Evolutionary conservation across 2,113 vertebrate species (phyloP).

Genomic region (Chelonoidis abingdonii): DNA sequence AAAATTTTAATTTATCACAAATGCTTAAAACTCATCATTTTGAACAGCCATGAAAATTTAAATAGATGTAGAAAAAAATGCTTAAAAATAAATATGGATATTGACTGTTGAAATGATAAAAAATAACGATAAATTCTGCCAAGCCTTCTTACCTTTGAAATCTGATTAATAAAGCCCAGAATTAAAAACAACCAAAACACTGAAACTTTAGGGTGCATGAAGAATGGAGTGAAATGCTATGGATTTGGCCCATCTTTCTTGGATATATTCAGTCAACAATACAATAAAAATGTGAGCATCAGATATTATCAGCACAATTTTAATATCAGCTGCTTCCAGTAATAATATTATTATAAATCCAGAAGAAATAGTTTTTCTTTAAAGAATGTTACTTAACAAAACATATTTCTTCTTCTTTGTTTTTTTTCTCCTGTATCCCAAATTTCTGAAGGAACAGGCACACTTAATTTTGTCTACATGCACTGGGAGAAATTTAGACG

Average conservation of each 20-base stretch:
- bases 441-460: neutral
- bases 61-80: neutral
- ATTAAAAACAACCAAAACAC: neutral
- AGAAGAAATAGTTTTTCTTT: neutral
- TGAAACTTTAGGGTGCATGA: neutral
- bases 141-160: neutral
- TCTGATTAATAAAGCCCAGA: neutral
- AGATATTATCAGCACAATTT: neutral
- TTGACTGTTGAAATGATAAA: neutral
- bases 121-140: neutral
- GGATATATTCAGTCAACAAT: neutral
- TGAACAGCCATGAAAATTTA: neutral
- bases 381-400: neutral
- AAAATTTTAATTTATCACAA: too few relatives aligned
- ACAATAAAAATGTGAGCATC: neutral
- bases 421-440: neutral
- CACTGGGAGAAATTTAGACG: slow-evolving; percentile 11
- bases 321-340: neutral
- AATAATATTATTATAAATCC: neutral
- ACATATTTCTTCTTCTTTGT: neutral
- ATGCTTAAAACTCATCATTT: too few relatives aligned
- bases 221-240: neutral
- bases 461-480: neutral
- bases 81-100: neutral
- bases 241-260: neutral